Percentiles rank a stretch among this genome's conserved stretches.
Conservation (phyloP, 2,113 vertebrate genomes). For the Arizona elegans region DNA sequence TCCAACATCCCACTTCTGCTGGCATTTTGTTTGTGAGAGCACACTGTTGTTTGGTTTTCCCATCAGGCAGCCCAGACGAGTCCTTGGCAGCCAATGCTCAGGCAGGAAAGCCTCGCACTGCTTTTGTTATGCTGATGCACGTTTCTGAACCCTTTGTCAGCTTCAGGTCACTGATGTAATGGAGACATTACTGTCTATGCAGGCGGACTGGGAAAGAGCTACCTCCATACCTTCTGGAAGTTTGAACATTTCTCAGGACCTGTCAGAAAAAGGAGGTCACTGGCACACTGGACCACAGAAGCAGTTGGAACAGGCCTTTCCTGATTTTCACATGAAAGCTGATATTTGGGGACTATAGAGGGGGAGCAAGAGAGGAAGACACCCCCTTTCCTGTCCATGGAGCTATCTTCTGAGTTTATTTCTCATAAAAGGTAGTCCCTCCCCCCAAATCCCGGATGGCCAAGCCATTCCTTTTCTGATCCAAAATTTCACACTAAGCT, state of each 20-base stretch:
- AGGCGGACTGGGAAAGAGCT: slow-evolving; percentile 7
- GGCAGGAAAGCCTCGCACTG: slow-evolving; percentile 1
- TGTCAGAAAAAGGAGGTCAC: slow-evolving; percentile 34
- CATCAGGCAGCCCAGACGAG: slow-evolving; percentile 19
- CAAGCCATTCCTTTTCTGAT: neutral
- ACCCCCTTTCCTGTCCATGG: neutral
- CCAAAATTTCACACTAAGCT: neutral
- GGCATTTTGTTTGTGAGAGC: slow-evolving; percentile 21
- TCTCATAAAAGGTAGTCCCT: neutral
- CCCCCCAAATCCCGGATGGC: neutral
- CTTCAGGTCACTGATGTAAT: slow-evolving; percentile 5
- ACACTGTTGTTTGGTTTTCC: slow-evolving; percentile 20
- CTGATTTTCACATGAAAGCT: slow-evolving; percentile 1
- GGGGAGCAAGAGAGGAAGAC: neutral
- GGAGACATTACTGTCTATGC: slow-evolving; percentile 7
- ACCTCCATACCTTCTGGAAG: slow-evolving; percentile 22
- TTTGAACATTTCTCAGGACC: slow-evolving; percentile 24
- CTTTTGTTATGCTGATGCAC: slow-evolving; percentile 30
- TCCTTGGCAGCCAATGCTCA: slow-evolving; percentile 9
- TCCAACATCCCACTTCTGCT: slow-evolving; percentile 8
- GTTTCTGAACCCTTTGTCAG: slow-evolving; percentile 27
- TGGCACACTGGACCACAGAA: slow-evolving; percentile 12
- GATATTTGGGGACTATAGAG: neutral
- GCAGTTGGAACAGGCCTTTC: slow-evolving; percentile 14
- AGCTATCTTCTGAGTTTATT: neutral